Percentiles rank a stretch among this genome's conserved stretches.
Conservation (phyloP, 2,888 invertebrate species). For the Pyrrhia umbra region DNA sequence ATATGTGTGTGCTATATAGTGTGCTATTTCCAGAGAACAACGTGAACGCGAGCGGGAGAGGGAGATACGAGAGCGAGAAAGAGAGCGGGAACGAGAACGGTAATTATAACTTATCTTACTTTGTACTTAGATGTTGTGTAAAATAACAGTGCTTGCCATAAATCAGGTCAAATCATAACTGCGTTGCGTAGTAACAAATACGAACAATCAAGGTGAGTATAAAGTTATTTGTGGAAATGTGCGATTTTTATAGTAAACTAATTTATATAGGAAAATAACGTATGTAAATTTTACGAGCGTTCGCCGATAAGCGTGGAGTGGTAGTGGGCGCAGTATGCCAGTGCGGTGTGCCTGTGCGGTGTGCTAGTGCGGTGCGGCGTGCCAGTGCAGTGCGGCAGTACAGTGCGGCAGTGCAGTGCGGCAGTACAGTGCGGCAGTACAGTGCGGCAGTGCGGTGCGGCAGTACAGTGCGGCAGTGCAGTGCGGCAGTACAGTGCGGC, state of each 20-base stretch:
- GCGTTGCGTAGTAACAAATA: conserved; percentile 1
- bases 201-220: not conserved
- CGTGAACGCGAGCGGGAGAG: conserved; percentile 76
- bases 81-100: conserved; percentile 81
- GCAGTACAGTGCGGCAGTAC: no score
- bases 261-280: not conserved
- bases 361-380: conserved; percentile 56
- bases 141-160: not conserved
- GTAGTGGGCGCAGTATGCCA: not conserved
- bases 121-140: not conserved
- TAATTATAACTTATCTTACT: conserved; percentile 11
- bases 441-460: conserved; percentile 59
- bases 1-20: no score
- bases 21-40: conserved; percentile 61
- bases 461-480: conserved; percentile 72
- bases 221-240: conserved; percentile 13
- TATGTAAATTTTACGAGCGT: conserved; percentile 29
- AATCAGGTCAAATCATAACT: conserved; percentile 35
- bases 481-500: conserved; percentile 63
- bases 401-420: conserved; percentile 65
- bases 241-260: conserved; percentile 15
- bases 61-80: conserved; percentile 68
- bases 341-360: no score
- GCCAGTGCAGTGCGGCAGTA: conserved; percentile 29
- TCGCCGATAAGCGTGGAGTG: conserved; percentile 14